These are phyloP conservation scores for Zaprionus obscuricornis DNA, from an alignment of 2,888 invertebrate species.

Conservation along the genomic window DNA sequence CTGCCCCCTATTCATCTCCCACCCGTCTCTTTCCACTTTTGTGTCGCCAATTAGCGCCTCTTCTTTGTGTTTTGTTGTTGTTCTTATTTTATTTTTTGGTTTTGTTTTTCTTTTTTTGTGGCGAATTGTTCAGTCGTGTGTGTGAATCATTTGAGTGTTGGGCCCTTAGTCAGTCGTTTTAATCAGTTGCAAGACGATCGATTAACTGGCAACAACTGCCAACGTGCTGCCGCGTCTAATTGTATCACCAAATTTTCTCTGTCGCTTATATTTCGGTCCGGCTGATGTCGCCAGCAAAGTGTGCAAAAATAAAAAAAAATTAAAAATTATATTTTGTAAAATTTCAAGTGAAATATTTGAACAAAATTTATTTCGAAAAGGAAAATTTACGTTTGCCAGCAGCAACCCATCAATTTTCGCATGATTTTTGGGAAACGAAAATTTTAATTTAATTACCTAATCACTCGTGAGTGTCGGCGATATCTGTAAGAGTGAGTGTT, in stretches of 20 bases:
- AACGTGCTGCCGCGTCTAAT: slow-evolving; percentile 38
- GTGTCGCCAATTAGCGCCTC: slow-evolving; percentile 59
- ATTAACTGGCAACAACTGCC: slow-evolving; percentile 80
- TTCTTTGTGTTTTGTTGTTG: slow-evolving; percentile 9
- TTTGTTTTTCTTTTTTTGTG: slow-evolving; percentile 1
- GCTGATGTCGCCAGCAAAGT: no score
- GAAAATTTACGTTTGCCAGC: slow-evolving; percentile 5
- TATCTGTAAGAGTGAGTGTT: slow-evolving; percentile 31
- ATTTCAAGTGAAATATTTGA: no score
- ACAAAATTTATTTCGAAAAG: no score
- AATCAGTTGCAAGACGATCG: slow-evolving; percentile 83
- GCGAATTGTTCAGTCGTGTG: slow-evolving; percentile 13
- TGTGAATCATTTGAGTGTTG: slow-evolving; percentile 43
- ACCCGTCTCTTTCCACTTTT: slow-evolving; percentile 5
- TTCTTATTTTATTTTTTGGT: slow-evolving; percentile 13
- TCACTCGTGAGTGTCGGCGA: slow-evolving; percentile 49
- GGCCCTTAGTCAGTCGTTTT: slow-evolving; percentile 67
- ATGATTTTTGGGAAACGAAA: slow-evolving; percentile 34
- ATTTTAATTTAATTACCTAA: slow-evolving; percentile 73
- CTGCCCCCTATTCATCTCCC: neutral
- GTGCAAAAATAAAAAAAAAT: no score
- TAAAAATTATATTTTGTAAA: no score
- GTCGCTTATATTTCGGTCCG: slow-evolving; percentile 3
- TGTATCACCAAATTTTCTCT: slow-evolving; percentile 23
- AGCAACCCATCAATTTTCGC: slow-evolving; percentile 16